Conservation (phyloP, 2,888 invertebrate species). For the Parapristionchus giblindavisi region DNA sequence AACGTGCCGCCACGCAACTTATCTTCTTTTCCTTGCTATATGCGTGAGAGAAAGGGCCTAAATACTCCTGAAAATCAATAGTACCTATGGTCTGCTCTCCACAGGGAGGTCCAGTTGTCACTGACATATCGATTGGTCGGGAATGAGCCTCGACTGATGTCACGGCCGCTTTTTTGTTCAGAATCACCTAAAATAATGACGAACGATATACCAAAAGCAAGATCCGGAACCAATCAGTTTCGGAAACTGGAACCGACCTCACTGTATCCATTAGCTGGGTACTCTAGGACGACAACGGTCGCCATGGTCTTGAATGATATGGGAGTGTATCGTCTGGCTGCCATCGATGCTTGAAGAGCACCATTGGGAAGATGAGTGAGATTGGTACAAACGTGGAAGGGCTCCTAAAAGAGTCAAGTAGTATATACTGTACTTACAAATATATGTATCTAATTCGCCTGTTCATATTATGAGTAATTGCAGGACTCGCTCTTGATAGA, state of each 20-base stretch:
- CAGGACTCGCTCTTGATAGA: no score
- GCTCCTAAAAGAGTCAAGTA: slow-evolving; percentile 19
- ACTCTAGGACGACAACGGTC: slow-evolving; percentile 55
- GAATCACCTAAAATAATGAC: slow-evolving; percentile 45
- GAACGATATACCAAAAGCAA: background rate
- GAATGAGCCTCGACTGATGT: slow-evolving; percentile 45
- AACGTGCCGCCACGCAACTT: no score
- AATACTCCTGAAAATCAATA: no score
- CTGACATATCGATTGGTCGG: slow-evolving; percentile 51
- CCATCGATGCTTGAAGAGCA: slow-evolving; percentile 50
- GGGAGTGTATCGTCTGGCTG: slow-evolving; percentile 46
- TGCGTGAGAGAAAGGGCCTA: no score
- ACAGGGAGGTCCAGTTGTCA: slow-evolving; percentile 55
- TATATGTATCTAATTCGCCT: no score
- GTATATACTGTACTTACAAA: background rate
- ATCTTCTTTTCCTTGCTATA: no score
- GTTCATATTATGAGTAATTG: no score
- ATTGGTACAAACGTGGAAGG: slow-evolving; percentile 49
- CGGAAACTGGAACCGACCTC: slow-evolving; percentile 43
- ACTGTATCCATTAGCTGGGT: slow-evolving; percentile 58
- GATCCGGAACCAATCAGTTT: background rate
- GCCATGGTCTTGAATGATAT: slow-evolving; percentile 50
- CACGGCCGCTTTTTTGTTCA: slow-evolving; percentile 52
- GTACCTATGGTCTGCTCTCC: slow-evolving; percentile 53
- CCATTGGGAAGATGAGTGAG: slow-evolving; percentile 53